A percentile compares a stretch with the other conserved stretches of the same genome.
phyloP scores from a whole-genome alignment of 2,797 vertebrate genomes.

The Leptoclinus maculatus region DNA sequence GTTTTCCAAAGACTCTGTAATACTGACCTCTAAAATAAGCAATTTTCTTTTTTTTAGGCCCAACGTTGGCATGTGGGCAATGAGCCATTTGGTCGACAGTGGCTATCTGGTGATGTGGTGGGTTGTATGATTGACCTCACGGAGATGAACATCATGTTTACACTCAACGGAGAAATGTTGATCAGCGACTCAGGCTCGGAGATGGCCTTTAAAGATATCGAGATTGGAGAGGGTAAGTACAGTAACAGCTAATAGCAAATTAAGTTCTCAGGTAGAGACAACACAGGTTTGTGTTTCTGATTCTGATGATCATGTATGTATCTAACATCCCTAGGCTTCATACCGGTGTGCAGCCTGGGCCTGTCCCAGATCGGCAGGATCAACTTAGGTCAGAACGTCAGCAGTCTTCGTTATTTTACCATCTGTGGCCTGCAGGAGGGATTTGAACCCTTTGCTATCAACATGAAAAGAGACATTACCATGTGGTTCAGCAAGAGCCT shows the following conservation, averaged over 20 bases:
- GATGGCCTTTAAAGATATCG: conserved; percentile 94
- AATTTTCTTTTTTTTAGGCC: conserved; percentile 77
- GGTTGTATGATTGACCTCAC: conserved; percentile 95
- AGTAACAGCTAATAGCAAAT: not conserved
- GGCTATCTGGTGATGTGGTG: conserved; percentile 92
- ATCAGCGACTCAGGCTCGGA: conserved; percentile 96
- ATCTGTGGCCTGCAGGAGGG: conserved; percentile 97
- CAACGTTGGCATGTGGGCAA: conserved; percentile 95
- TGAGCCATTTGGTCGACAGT: conserved; percentile 92
- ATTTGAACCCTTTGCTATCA: conserved; percentile 95
- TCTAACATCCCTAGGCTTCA: conserved; percentile 84
- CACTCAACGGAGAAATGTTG: conserved; percentile 94
- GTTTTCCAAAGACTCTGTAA: not conserved
- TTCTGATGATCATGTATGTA: conserved; percentile 23
- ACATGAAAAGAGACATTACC: conserved; percentile 95
- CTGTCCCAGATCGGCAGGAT: conserved; percentile 91
- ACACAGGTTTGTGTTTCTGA: conserved; percentile 3
- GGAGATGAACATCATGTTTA: conserved; percentile 95
- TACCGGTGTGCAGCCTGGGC: conserved; percentile 94
- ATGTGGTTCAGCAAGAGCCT: conserved; percentile 98
- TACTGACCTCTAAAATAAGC: not conserved
- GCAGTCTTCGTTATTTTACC: conserved; percentile 91
- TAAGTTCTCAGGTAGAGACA: not conserved
- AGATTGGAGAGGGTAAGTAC: conserved; percentile 89
- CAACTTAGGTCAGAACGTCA: conserved; percentile 95